These are phyloP conservation scores for Panorpa germanica DNA, from an alignment of 2,888 invertebrate species.

Conservation along the genomic window DNA sequence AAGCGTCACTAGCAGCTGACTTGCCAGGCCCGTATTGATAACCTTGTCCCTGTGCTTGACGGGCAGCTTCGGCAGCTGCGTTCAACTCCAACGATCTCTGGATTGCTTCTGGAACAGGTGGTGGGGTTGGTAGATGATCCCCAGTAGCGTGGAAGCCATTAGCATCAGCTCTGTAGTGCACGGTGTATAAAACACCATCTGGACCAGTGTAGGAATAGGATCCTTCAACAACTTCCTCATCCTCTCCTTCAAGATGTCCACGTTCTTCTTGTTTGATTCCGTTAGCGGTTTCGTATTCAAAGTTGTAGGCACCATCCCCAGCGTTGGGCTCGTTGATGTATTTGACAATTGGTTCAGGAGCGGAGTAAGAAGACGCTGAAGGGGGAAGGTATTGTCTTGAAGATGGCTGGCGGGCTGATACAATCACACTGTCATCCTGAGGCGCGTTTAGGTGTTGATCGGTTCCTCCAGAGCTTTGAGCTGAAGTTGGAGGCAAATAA, in stretches of 20 bases:
- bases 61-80: no score
- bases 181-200: conserved; percentile 29
- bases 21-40: no score
- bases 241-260: conserved; percentile 17
- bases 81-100: conserved; percentile 26
- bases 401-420: conserved; percentile 20
- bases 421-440: no score
- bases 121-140: conserved; percentile 27
- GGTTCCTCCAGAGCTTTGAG: no score
- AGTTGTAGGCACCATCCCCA: conserved; percentile 34
- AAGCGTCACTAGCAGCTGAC: no score
- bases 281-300: conserved; percentile 35
- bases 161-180: conserved; percentile 32
- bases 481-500: no score
- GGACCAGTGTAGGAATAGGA: conserved; percentile 33
- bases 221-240: no score
- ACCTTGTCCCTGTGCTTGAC: no score
- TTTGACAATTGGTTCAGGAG: conserved; percentile 30
- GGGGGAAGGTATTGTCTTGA: conserved; percentile 20
- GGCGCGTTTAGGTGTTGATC: no score
- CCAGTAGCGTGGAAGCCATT: conserved; percentile 33
- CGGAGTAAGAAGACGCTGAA: conserved; percentile 23
- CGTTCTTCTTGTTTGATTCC: conserved; percentile 28
- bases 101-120: conserved; percentile 34
- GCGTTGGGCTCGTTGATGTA: conserved; percentile 31